These are phyloP conservation scores for Carettochelys insculpta DNA, from an alignment of 2,113 vertebrate species.

Conservation along the genomic window DNA sequence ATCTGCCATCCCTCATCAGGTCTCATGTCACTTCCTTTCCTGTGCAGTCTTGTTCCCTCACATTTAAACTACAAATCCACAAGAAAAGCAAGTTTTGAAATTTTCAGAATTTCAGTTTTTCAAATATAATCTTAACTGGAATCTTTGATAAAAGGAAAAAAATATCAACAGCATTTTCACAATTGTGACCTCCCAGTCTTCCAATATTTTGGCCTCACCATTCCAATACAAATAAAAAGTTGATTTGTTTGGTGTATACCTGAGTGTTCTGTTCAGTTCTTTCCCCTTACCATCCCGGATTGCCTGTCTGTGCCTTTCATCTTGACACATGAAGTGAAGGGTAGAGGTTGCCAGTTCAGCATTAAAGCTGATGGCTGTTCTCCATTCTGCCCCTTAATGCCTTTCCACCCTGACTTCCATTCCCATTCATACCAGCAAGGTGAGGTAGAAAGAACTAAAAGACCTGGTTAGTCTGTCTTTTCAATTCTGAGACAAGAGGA, in stretches of 20 bases:
- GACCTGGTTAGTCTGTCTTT: neutral
- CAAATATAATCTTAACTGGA: neutral
- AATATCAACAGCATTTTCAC: neutral
- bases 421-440: neutral
- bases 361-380: neutral
- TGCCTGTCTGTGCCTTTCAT: neutral
- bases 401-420: neutral
- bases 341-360: neutral
- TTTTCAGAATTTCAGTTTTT: neutral
- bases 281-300: neutral
- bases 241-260: neutral
- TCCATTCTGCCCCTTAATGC: neutral
- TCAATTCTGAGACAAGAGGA: neutral
- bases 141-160: neutral
- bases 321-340: neutral
- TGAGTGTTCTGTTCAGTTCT: neutral
- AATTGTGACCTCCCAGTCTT: neutral
- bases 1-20: neutral
- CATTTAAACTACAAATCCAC: neutral
- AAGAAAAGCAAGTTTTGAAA: neutral
- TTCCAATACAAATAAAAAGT: neutral
- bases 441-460: neutral
- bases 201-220: neutral
- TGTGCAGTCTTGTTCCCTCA: neutral
- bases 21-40: neutral